Evolutionary conservation across 2,888 invertebrate genomes (phyloP).

Genomic region (Odontocerum albicorne): DNA sequence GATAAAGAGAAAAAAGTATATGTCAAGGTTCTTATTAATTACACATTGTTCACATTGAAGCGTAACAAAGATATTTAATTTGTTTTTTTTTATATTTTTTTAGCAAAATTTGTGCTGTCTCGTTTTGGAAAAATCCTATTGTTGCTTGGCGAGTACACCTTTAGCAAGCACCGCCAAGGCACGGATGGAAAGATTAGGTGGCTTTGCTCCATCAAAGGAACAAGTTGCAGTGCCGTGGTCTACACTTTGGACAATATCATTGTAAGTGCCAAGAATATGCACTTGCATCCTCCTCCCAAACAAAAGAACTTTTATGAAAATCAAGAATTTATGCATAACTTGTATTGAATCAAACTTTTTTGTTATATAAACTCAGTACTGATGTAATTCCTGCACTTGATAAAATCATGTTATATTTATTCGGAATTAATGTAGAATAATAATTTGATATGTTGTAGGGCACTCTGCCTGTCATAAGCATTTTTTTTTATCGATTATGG

Average conservation of each 20-base stretch:
- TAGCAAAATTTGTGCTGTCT: background rate
- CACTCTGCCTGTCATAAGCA: no score
- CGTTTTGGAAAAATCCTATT: background rate
- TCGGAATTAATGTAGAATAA: no score
- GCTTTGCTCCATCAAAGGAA: background rate
- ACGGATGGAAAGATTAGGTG: background rate
- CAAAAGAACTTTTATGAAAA: no score
- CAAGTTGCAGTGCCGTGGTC: background rate
- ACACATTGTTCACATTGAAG: no score
- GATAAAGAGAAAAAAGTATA: no score
- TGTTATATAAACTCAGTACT: no score
- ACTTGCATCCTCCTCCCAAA: background rate
- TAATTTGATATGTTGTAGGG: no score
- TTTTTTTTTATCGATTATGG: no score
- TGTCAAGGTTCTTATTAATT: no score
- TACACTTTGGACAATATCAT: constrained; percentile 1
- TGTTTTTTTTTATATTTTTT: background rate
- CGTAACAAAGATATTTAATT: no score
- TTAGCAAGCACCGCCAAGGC: background rate
- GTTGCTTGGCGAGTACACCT: background rate
- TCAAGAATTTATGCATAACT: no score
- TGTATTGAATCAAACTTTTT: no score
- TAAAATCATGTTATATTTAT: background rate
- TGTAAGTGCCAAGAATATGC: background rate
- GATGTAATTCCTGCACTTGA: background rate